phyloP scores from a whole-genome alignment of 2,888 invertebrate species.

The Stictocephala bisonia region DNA sequence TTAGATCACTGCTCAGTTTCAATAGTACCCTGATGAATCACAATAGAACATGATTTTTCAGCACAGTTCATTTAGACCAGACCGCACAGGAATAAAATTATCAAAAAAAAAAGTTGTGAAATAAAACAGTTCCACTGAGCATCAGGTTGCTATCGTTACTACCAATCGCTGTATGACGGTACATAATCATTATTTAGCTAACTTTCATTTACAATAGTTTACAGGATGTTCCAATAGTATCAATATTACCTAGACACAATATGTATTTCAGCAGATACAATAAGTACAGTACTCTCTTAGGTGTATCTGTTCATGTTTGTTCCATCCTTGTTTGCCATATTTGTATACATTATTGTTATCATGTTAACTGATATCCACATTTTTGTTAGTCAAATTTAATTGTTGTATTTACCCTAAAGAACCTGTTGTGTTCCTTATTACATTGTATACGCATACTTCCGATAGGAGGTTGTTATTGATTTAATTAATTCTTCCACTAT shows the following conservation, averaged over 20 bases:
- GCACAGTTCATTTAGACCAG: conserved; percentile 2
- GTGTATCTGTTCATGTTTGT: conserved; percentile 58
- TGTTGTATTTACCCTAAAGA: conserved; percentile 39
- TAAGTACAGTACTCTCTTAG: conserved; percentile 55
- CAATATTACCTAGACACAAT: conserved; percentile 56
- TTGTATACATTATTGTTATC: conserved; percentile 46
- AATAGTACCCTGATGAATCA: conserved; percentile 44
- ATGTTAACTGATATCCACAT: conserved; percentile 29
- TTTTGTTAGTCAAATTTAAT: conserved; percentile 39
- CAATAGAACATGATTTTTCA: background rate
- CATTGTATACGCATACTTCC: conserved; percentile 44
- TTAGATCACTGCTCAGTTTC: conserved; percentile 30
- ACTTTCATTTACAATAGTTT: conserved; percentile 57
- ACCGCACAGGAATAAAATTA: conserved; percentile 32
- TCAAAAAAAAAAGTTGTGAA: conserved; percentile 4
- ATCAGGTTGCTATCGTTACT: conserved; percentile 50
- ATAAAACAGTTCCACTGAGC: conserved; percentile 7
- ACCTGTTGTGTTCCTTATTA: conserved; percentile 43
- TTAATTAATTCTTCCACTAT: background rate
- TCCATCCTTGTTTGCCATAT: conserved; percentile 51
- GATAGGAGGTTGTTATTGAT: conserved; percentile 34
- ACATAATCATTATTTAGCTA: conserved; percentile 51
- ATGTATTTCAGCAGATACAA: conserved; percentile 55
- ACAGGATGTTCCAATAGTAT: conserved; percentile 58
- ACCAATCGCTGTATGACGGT: conserved; percentile 47